A percentile compares a stretch with the other conserved stretches of the same genome.
These are phyloP conservation scores for Drosophila differens DNA, from an alignment of 2,888 invertebrate genomes.

Conservation along the genomic window DNA sequence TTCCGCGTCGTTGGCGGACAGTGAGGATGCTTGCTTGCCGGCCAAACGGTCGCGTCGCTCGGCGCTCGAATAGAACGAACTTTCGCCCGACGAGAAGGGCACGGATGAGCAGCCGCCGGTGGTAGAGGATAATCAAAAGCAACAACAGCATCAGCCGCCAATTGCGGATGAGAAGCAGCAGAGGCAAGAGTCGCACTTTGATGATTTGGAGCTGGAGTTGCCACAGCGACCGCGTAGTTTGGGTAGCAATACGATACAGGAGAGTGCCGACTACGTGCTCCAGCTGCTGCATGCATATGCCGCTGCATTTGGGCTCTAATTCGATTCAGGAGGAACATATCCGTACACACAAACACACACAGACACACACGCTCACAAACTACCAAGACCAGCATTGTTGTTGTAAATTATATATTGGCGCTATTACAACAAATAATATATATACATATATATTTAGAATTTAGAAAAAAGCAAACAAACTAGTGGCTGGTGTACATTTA, in stretches of 20 bases:
- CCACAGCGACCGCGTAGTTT: conserved; percentile 61
- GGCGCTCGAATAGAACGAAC: conserved; percentile 82
- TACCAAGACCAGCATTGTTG: conserved; percentile 31
- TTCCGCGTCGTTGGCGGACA: conserved; percentile 72
- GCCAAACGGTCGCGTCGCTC: conserved; percentile 82
- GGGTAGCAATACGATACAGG: conserved; percentile 69
- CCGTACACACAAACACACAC: conserved; percentile 10
- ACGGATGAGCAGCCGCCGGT: conserved; percentile 42
- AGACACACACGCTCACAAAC: conserved; percentile 24
- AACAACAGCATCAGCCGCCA: conserved; percentile 16
- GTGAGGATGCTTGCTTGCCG: conserved; percentile 83
- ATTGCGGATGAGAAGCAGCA: conserved; percentile 1
- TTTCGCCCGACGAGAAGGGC: conserved; percentile 63
- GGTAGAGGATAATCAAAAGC: conserved; percentile 1
- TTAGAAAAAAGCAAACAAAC: conserved; percentile 27
- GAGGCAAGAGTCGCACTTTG: conserved; percentile 31
- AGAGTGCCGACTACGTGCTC: conserved; percentile 70
- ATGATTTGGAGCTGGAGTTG: conserved; percentile 59
- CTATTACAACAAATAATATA: conserved; percentile 25
- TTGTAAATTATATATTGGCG: conserved; percentile 35
- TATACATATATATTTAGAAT: conserved; percentile 26
- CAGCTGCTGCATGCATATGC: conserved; percentile 69
- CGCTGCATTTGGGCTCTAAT: conserved; percentile 66
- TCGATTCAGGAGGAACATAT: conserved; percentile 42
- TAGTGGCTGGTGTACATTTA: conserved; percentile 43